These are phyloP conservation scores for Cebidichthys violaceus DNA, from an alignment of 2,113 vertebrate genomes.

Conservation along the genomic window DNA sequence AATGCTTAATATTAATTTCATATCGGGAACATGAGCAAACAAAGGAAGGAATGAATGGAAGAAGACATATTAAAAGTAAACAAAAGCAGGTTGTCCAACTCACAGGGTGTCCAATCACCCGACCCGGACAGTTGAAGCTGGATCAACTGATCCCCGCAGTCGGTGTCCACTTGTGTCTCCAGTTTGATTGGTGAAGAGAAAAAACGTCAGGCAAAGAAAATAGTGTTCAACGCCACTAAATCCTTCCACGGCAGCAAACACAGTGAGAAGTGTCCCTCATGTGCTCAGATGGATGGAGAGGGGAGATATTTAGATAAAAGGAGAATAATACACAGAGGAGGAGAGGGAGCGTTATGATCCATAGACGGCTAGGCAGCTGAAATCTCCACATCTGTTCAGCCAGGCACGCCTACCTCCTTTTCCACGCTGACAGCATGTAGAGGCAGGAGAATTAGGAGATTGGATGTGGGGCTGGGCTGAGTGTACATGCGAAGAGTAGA, in stretches of 20 bases:
- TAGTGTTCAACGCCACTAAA: conserved; percentile 18
- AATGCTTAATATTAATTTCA: neutral
- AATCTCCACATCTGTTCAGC: conserved; percentile 67
- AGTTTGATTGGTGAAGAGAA: conserved; percentile 66
- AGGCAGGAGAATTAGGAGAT: conserved; percentile 56
- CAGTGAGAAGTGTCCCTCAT: conserved; percentile 28
- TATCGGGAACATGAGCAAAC: neutral
- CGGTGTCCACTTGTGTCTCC: conserved; percentile 73
- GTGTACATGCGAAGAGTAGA: neutral
- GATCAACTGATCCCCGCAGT: conserved; percentile 84
- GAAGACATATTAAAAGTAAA: neutral
- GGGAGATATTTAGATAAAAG: conserved; percentile 11
- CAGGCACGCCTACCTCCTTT: conserved; percentile 64
- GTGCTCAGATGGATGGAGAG: neutral
- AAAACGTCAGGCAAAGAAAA: conserved; percentile 14
- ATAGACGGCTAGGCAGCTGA: conserved; percentile 42
- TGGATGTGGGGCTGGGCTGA: conserved; percentile 17
- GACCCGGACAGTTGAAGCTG: conserved; percentile 81
- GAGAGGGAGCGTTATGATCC: conserved; percentile 38
- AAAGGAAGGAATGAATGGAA: neutral
- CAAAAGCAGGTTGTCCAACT: conserved; percentile 58
- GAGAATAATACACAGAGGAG: neutral
- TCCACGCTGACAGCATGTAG: conserved; percentile 53
- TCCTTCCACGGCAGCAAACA: conserved; percentile 34
- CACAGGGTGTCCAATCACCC: conserved; percentile 81